Evolutionary conservation across 2,888 invertebrate species (phyloP).

Genomic region (Digitonthophagus gazella): DNA sequence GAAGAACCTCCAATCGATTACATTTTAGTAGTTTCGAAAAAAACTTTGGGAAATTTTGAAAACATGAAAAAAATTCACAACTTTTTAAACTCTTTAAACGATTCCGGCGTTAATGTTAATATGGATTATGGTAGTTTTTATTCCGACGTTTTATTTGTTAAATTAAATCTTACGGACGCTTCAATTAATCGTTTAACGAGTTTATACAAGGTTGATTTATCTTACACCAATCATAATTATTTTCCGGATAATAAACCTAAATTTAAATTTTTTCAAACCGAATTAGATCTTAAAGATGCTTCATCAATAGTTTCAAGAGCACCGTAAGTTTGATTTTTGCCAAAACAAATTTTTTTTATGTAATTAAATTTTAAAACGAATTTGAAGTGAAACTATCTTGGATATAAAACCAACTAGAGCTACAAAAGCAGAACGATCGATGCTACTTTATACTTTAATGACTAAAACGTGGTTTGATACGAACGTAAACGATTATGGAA

Average conservation of each 20-base stretch:
- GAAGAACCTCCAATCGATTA: too few species aligned
- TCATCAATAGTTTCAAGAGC: not conserved
- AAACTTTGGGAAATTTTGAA: too few species aligned
- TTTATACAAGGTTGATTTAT: not conserved
- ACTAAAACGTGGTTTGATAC: not conserved
- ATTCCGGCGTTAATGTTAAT: too few species aligned
- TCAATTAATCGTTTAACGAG: too few species aligned
- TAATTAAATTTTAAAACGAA: not conserved
- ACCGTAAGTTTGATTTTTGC: not conserved
- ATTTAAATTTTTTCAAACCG: not conserved
- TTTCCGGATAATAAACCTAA: not conserved
- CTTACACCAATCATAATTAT: not conserved
- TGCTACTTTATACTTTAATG: not conserved
- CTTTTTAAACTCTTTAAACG: too few species aligned
- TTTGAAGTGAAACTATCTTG: not conserved
- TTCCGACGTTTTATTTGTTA: too few species aligned
- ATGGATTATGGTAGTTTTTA: too few species aligned
- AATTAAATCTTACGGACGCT: too few species aligned
- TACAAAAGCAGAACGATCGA: not conserved
- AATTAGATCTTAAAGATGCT: not conserved
- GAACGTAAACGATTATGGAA: not conserved
- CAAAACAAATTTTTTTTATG: not conserved
- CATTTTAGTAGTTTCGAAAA: too few species aligned
- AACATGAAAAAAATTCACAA: too few species aligned
- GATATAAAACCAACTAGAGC: not conserved